Conservation (phyloP, 2,888 invertebrate species). For the Myathropa florea region DNA sequence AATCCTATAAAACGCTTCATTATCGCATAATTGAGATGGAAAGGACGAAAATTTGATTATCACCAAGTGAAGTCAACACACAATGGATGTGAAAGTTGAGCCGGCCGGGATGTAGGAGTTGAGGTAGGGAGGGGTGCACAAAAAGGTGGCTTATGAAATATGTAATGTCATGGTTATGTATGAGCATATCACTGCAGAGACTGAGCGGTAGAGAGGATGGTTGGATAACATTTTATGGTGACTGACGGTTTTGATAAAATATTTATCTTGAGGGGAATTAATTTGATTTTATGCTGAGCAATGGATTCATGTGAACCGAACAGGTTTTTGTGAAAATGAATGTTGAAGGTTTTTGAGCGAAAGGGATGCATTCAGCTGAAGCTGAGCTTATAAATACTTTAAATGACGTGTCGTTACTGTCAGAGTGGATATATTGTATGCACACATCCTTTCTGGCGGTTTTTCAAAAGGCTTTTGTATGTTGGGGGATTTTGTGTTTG, state of each 20-base stretch:
- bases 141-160: slow-evolving; percentile 15
- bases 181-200: slow-evolving; percentile 2
- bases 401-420: not conserved
- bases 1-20: slow-evolving; percentile 52
- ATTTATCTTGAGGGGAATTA: slow-evolving; percentile 48
- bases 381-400: not conserved
- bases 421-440: not conserved
- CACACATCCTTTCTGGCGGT: not conserved
- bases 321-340: slow-evolving; percentile 1
- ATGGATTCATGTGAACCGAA: slow-evolving; percentile 10
- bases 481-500: too few species aligned
- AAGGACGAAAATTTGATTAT: slow-evolving; percentile 62
- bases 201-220: not conserved
- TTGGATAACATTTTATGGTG: slow-evolving; percentile 16
- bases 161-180: slow-evolving; percentile 14
- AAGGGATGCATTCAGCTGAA: not conserved
- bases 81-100: not conserved
- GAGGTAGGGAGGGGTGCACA: not conserved
- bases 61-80: slow-evolving; percentile 32
- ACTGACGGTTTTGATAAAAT: slow-evolving; percentile 40
- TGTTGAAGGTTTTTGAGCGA: not conserved
- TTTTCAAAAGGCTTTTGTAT: not conserved
- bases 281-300: slow-evolving; percentile 34
- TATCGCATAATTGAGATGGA: slow-evolving; percentile 58
- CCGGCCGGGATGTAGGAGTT: not conserved